Evolutionary conservation across 2,113 vertebrate species (phyloP).

Genomic region (Willisornis vidua): DNA sequence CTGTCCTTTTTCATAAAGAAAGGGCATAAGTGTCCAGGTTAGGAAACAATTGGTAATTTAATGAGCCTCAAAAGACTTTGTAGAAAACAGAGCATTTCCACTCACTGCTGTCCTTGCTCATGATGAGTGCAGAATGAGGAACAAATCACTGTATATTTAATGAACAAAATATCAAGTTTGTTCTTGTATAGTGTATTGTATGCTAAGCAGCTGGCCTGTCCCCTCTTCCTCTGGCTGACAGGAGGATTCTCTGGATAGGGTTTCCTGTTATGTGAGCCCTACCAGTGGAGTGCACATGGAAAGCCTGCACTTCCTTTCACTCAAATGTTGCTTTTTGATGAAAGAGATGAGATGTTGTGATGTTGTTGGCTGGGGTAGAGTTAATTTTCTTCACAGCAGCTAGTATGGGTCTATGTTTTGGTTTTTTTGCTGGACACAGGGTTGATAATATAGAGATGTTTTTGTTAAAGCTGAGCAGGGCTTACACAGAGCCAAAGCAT

Average conservation of each 20-base stretch:
- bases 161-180: slow-evolving; percentile 27
- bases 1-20: not conserved
- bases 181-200: not conserved
- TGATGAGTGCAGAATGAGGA: not conserved
- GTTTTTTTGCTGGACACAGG: not conserved
- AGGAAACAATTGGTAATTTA: not conserved
- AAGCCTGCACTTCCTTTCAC: not conserved
- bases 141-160: slow-evolving; percentile 16
- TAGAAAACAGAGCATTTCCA: not conserved
- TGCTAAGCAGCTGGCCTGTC: slow-evolving; percentile 3
- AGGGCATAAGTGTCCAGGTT: not conserved
- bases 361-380: not conserved
- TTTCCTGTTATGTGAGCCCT: slow-evolving; percentile 3
- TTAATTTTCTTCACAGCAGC: not conserved
- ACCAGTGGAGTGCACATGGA: not conserved
- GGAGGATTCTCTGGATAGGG: not conserved
- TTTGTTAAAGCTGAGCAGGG: not conserved
- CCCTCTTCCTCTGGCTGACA: not conserved
- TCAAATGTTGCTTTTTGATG: not conserved
- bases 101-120: not conserved
- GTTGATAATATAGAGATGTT: not conserved
- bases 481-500: not conserved
- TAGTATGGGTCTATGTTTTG: not conserved
- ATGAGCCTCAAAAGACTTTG: not conserved
- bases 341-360: not conserved